These are phyloP conservation scores for Cyanistes caeruleus DNA, from an alignment of 2,113 vertebrate genomes.

Conservation along the genomic window DNA sequence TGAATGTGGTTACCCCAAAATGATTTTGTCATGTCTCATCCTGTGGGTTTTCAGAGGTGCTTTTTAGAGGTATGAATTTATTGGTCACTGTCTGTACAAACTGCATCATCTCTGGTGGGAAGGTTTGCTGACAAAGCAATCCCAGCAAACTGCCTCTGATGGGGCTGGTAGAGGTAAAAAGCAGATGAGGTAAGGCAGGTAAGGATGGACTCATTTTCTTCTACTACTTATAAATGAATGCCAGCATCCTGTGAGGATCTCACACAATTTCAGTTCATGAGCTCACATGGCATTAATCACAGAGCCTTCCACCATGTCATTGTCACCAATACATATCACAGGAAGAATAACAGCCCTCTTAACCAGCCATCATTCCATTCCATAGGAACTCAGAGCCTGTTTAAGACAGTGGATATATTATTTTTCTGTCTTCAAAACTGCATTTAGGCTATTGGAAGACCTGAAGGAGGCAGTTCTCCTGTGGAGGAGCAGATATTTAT, in stretches of 20 bases:
- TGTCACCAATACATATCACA: rapidly evolving
- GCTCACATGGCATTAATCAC: background rate
- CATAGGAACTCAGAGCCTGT: background rate
- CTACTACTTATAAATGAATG: background rate
- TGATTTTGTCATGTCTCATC: background rate
- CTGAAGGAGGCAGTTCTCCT: background rate
- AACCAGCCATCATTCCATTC: background rate
- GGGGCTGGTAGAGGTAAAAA: background rate
- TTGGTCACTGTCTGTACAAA: background rate
- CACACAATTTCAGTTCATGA: background rate
- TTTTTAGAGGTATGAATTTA: background rate
- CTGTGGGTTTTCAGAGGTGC: background rate
- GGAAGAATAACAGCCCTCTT: background rate
- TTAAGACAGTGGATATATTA: background rate
- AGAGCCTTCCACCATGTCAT: rapidly evolving
- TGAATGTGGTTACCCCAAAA: background rate
- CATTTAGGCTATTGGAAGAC: background rate
- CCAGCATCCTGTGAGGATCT: background rate
- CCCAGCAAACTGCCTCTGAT: background rate
- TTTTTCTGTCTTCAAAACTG: background rate
- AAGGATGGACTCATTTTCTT: background rate
- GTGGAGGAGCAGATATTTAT: background rate
- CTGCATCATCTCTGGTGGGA: background rate
- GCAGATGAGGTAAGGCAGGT: background rate
- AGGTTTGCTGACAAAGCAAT: background rate